Conservation (phyloP, 1,140 invertebrate genomes). For the Brachionus rotundiformis region DNA sequence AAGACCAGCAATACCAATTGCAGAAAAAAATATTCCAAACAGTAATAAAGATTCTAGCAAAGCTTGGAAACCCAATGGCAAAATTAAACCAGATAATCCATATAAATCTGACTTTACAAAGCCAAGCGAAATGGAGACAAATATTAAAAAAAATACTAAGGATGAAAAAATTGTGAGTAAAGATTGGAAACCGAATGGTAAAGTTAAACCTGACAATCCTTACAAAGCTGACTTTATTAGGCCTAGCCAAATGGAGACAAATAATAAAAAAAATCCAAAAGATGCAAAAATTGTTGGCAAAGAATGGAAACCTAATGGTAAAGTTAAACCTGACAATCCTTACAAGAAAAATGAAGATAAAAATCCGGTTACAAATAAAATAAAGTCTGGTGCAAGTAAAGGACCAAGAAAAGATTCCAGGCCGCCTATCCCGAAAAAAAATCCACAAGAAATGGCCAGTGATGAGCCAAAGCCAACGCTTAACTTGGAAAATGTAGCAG, state of each 20-base stretch:
- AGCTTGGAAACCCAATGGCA: not conserved
- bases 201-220: not conserved
- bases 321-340: not conserved
- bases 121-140: too few relatives aligned
- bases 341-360: not conserved
- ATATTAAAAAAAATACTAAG: not conserved
- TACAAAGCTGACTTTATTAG: not conserved
- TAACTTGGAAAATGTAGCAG: not conserved
- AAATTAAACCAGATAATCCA: not conserved
- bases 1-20: not conserved
- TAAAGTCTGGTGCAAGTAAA: not conserved
- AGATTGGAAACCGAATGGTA: too few relatives aligned
- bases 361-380: not conserved
- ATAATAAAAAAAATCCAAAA: constrained; percentile 17
- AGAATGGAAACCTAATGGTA: constrained; percentile 32
- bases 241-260: not conserved
- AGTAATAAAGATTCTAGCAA: not conserved
- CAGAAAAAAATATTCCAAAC: not conserved
- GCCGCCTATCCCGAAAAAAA: not conserved
- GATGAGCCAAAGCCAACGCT: not conserved
- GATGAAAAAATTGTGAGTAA: not conserved
- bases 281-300: not conserved
- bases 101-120: not conserved
- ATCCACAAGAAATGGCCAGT: not conserved
- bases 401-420: not conserved